Base-by-base conservation (phyloP, 2,797 vertebrate species). In the Zalophus californianus region DNA sequence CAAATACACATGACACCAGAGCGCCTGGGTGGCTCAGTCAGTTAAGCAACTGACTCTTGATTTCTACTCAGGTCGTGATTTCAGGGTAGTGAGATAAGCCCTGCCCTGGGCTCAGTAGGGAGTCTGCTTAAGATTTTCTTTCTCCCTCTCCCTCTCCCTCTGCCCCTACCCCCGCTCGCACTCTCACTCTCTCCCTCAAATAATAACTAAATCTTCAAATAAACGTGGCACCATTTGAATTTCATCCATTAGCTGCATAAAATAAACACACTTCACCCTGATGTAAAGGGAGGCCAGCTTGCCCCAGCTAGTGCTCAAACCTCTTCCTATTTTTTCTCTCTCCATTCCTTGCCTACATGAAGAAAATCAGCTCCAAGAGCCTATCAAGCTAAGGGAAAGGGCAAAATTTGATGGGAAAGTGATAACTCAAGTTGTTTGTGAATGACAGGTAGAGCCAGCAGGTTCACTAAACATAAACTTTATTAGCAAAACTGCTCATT, bases 401-500 rank as follows among this genome's bases (percentile, higher is more conserved):
- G 84, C 79, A 91, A 32, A 41, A 44, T 60, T 62, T 97, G 82
- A 94, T 70, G 62, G 66, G 18, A 85, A 90, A 84, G 38, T 64
- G 52, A 92, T 75, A 86, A 91, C 90, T 97, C 87, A 82, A 89
- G 96, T 87, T 95, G 84, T 78, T 91, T 90, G 35, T 95, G 77
- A 97, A 73, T 94, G 90, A 86, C 35, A 78, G 86, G 50, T 58
- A 86, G 50, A 90, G 32, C 27, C 20, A 29, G 48, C 41, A 82
- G 72, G 68, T 90, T 95, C 92, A 96, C 82, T 38, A 77, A 86
- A 88, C 56, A 72, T 3, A 82, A 86, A 64, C 75, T 95, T 94
- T 92, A 96, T 96, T 96, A 96, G 72, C 48, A 94, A 95, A 95
- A 84, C 52, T 87, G 73, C 52, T 97, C 86, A 72, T 96, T 95